Evolutionary conservation across 2,888 invertebrate genomes (phyloP).

Genomic region (Micropterix aruncella): DNA sequence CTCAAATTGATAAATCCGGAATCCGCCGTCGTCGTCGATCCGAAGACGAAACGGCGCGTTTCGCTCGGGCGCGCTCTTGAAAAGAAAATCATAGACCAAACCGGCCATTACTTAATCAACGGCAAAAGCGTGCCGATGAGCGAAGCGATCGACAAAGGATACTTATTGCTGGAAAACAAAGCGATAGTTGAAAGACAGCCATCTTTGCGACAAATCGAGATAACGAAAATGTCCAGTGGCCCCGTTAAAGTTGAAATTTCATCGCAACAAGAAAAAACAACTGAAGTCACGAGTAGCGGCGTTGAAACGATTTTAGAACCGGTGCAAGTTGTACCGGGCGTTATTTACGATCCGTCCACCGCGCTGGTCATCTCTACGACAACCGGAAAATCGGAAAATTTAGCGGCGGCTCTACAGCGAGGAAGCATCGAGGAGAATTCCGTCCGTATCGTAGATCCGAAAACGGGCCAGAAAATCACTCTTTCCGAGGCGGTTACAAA

Average conservation of each 20-base stretch:
- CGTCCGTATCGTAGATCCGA: conserved; percentile 57
- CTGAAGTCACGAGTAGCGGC: conserved; percentile 12
- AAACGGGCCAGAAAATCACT: conserved; percentile 48
- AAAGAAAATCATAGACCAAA: conserved; percentile 61
- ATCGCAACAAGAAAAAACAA: conserved; percentile 16
- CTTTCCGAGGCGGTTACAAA: conserved; percentile 63
- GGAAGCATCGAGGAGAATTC: conserved; percentile 54
- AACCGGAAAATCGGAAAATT: conserved; percentile 52
- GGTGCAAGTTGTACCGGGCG: conserved; percentile 54
- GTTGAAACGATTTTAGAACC: conserved; percentile 45
- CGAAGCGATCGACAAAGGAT: conserved; percentile 53
- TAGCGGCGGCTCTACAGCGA: conserved; percentile 61
- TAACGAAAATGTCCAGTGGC: conserved; percentile 57
- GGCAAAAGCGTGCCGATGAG: conserved; percentile 51
- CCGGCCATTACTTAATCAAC: conserved; percentile 56
- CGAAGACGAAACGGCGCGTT: conserved; percentile 52
- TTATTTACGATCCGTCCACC: conserved; percentile 67
- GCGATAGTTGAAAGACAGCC: conserved; percentile 31
- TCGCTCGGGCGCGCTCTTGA: conserved; percentile 60
- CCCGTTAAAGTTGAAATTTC: conserved; percentile 61
- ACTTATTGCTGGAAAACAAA: conserved; percentile 44
- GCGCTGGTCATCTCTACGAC: conserved; percentile 60
- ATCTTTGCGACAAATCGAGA: conserved; percentile 50
- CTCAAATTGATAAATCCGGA: conserved; percentile 73
- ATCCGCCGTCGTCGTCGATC: conserved; percentile 72